These are phyloP conservation scores for Propithecus perrieri DNA, from an alignment of 2,797 vertebrate genomes.

Conservation along the genomic window DNA sequence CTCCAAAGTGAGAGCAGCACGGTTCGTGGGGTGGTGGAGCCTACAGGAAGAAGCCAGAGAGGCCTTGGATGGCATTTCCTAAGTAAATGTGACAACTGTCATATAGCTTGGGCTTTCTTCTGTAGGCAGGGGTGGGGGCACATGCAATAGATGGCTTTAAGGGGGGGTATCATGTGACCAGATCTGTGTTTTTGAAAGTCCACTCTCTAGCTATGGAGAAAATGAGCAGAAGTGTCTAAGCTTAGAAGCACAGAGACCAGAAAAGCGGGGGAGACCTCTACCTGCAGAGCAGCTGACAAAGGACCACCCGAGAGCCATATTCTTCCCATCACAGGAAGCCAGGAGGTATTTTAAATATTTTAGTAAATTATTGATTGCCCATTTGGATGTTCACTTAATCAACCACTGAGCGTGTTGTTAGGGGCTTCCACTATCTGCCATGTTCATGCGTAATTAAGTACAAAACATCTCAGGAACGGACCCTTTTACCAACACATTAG, in stretches of 20 bases:
- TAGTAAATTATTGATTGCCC: slow-evolving; percentile 66
- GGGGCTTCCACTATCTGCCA: slow-evolving; percentile 20
- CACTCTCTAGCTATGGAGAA: neutral
- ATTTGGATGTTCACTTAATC: slow-evolving; percentile 68
- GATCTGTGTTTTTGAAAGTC: neutral
- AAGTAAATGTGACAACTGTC: neutral
- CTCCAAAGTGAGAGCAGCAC: neutral
- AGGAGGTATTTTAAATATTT: slow-evolving; percentile 63
- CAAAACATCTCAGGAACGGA: neutral
- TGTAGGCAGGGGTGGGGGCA: neutral
- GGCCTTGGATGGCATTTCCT: neutral
- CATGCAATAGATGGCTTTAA: neutral
- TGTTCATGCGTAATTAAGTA: slow-evolving; percentile 59
- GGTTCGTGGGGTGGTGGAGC: too few species aligned
- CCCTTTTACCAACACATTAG: slow-evolving; percentile 72
- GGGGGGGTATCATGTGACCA: neutral
- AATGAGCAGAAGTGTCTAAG: neutral
- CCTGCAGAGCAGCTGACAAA: neutral
- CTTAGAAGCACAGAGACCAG: neutral
- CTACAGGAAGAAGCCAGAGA: neutral
- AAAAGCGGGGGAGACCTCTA: neutral
- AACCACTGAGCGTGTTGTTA: slow-evolving; percentile 44
- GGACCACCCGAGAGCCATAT: neutral
- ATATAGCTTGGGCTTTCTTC: neutral
- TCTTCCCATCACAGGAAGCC: slow-evolving; percentile 68